Evolutionary conservation across 2,797 vertebrate genomes (phyloP), one percentile per base, ranked within the genome.

Genomic region (Spinus olivaceus): DNA sequence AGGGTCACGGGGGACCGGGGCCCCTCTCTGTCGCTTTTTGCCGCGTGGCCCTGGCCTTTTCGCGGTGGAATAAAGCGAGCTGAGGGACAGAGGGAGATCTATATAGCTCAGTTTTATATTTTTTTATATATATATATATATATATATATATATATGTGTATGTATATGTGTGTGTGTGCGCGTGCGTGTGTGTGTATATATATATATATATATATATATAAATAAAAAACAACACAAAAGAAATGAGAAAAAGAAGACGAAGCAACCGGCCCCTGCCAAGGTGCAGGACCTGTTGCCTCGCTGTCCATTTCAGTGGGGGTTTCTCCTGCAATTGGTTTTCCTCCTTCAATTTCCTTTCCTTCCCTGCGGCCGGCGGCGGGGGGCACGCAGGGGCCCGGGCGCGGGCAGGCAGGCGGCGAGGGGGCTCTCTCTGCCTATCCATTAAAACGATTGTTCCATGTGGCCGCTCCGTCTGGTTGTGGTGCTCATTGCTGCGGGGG

Each of bases 371-470:
- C 47, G 59, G 95, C 81, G 92, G 92, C 71, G 49, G 73, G 87
- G 93, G 93, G 84, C 79, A 50, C 56, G 56, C 71, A 57, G 84
- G 81, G 88, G 77, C 89, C 65, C 79, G 94, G 91, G 96, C 37
- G 84, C 61, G 93, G 89, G 92, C 94, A 79, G 89, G 96, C 92
- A 92, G 97, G 96, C 74, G 83, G 87, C 25, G 81, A 89, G 59
- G 92, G 92, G 97, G 90, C 97, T 98, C 97, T 97, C 97, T 98
- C 97, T 98, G 97, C 98, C 97, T 97, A 97, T 97, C 98, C 97
- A 98, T 98, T 98, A 98, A 98, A 97, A 97, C 94, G 88, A 95
- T 94, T 98, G 97, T 98, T 98, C 97, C 97, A 97, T 97, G 97
- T 98, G 97, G 97, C 97, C 96, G 97, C 97, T 97, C 96, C 96